Evolutionary conservation across 2,888 invertebrate species (phyloP).

Genomic region (Drosophila emarginata): DNA sequence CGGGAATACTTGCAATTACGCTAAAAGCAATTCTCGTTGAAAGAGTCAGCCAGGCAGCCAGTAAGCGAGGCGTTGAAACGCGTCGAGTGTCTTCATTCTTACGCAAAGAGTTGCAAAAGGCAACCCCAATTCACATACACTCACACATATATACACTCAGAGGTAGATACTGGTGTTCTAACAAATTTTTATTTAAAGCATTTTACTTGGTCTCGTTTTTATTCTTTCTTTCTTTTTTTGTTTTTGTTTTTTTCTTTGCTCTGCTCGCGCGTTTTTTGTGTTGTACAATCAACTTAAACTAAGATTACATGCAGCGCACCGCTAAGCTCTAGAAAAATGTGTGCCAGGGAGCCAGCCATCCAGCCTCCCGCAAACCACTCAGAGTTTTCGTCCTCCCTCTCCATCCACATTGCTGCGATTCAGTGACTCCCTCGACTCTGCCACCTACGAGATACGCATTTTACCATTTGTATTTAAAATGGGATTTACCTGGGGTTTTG

Average conservation of each 20-base stretch:
- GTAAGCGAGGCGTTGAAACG: constrained; percentile 6
- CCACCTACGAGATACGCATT: constrained; percentile 35
- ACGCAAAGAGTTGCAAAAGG: constrained; percentile 36
- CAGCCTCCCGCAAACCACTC: constrained; percentile 43
- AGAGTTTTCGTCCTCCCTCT: constrained; percentile 20
- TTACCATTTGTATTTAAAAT: constrained; percentile 75
- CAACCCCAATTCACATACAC: constrained; percentile 33
- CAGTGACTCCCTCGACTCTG: neutral
- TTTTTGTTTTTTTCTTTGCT: constrained; percentile 1
- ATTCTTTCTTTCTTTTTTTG: constrained; percentile 12
- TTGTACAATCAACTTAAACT: constrained; percentile 74
- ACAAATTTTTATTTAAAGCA: constrained; percentile 52
- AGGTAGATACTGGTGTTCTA: constrained; percentile 16
- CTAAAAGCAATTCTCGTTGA: constrained; percentile 75
- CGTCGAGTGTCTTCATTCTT: constrained; percentile 18
- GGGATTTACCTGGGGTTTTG: constrained; percentile 73
- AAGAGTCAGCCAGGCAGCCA: constrained; percentile 6
- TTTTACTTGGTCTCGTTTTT: constrained; percentile 38
- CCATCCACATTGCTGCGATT: neutral
- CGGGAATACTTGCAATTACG: constrained; percentile 77
- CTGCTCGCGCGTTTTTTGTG: constrained; percentile 29
- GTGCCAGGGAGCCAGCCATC: constrained; percentile 47
- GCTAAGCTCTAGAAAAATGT: constrained; percentile 71
- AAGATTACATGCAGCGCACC: constrained; percentile 66
- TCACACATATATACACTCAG: constrained; percentile 16